Evolutionary conservation across 1,140 invertebrate species (phyloP).

Genomic region (Bactericera cockerelli): DNA sequence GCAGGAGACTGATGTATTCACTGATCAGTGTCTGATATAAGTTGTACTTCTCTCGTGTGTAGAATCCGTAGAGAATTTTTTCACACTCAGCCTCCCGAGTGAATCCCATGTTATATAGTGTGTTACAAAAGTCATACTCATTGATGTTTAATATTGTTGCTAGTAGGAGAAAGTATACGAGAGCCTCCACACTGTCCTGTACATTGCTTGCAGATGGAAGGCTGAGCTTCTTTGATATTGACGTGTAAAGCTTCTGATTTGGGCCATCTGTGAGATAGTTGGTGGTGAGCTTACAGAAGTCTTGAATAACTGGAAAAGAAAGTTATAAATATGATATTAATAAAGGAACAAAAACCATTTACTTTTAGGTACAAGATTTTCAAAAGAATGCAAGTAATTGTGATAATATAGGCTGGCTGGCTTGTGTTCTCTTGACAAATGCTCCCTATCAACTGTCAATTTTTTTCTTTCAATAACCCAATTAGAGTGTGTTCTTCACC

Average conservation of each 20-base stretch:
- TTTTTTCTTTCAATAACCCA: neutral
- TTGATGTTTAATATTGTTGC: neutral
- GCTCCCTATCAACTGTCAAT: too few species aligned
- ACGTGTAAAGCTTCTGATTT: neutral
- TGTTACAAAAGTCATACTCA: slow-evolving; percentile 6
- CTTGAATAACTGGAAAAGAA: slow-evolving; percentile 1
- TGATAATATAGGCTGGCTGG: too few species aligned
- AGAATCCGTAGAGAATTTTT: neutral
- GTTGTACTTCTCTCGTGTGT: neutral
- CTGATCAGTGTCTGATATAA: slow-evolving; percentile 1
- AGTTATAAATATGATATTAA: neutral
- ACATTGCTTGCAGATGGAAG: neutral
- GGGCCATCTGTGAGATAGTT: neutral
- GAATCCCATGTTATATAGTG: neutral
- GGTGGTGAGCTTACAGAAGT: neutral
- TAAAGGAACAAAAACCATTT: neutral
- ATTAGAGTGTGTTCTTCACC: too few species aligned
- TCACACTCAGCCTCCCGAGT: neutral
- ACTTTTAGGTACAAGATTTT: neutral
- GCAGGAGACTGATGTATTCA: neutral
- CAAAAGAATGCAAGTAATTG: too few species aligned
- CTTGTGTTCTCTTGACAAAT: too few species aligned
- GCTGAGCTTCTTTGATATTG: neutral
- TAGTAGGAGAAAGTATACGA: neutral
- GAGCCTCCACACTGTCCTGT: neutral